phyloP scores from a whole-genome alignment of 2,797 vertebrate genomes.

The Peromyscus attwateri region DNA sequence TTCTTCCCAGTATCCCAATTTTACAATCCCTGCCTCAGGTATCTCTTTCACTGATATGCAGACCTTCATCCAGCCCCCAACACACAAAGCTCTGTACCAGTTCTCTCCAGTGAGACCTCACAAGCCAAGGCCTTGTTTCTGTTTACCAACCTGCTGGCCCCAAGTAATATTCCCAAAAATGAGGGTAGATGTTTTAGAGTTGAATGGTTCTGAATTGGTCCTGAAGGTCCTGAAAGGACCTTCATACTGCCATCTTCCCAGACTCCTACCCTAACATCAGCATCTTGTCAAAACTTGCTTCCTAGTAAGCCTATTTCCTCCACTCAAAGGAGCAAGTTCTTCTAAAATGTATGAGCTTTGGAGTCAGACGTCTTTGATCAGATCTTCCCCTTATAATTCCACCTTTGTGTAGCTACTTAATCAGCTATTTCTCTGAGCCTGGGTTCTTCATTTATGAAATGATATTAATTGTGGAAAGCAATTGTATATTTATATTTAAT shows the following conservation, averaged over 20 bases:
- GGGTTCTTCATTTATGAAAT: background rate
- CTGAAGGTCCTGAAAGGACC: background rate
- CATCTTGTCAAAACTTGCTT: background rate
- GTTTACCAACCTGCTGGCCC: background rate
- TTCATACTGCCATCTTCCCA: background rate
- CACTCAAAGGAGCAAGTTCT: background rate
- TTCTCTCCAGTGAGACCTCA: background rate
- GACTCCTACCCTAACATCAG: background rate
- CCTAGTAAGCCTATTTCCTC: background rate
- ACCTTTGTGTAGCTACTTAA: background rate
- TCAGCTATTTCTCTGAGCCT: background rate
- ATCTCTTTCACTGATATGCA: background rate
- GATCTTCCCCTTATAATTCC: background rate
- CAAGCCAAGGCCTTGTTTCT: background rate
- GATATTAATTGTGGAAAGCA: background rate
- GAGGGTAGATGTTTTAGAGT: background rate
- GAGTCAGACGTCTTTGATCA: background rate
- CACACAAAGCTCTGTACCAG: background rate
- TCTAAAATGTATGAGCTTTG: background rate
- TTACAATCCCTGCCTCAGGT: background rate
- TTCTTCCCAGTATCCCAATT: background rate
- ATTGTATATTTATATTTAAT: background rate
- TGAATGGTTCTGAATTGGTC: background rate
- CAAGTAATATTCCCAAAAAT: background rate
- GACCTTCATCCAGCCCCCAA: background rate